Base-by-base conservation (phyloP, 2,888 invertebrate genomes). In the Buathra laborator region DNA sequence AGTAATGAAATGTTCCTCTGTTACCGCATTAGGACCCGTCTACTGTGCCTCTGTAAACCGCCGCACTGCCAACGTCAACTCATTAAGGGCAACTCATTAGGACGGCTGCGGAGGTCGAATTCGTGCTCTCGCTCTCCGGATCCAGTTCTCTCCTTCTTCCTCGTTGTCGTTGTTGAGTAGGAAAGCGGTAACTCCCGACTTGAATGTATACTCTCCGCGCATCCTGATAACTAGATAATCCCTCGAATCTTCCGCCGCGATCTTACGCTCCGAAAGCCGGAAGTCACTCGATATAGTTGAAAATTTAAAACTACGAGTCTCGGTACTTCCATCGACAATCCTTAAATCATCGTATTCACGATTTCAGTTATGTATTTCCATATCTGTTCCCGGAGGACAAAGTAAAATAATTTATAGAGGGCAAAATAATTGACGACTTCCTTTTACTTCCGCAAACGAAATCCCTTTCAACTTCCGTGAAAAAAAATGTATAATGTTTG, bases 41-140 rank as follows among this genome's bases (percentile, higher is more conserved):
- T 80, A 16, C 37, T 19, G 32, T 43, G 24, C n/a, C 48, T 48
- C 24, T 62, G 37, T 51, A 16, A 14, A 67, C 14, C 68, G 62
- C 67, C 59, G 32, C 66, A 75, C 48, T 67, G 70, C 51, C 67
- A 86, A 83, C 85, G 85, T 87, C 88, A 81, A 89, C 89, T 89
- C 89, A 87, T 89, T 90, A 89, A 87, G 90, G 81, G 81, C 87
- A 86, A 87, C 88, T 90, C 88, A 88, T 90, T 90, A 91, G 80
- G 66, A 81, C 77, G 79, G 84, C 78, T 88, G 87, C 79, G 74
- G 56, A 87, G 74, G 59, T 85, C 81, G 75, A 70, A 71, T 56
- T 78, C 37, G 66, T 53, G 53, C 70, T 46, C 64, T 46, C 64
- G 32, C 48, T 16, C 32, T 24, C 3, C 44, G 19, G 14, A 67